These are phyloP conservation scores for Pachymerium ferrugineum DNA, from an alignment of 2,888 invertebrate species.

Conservation along the genomic window DNA sequence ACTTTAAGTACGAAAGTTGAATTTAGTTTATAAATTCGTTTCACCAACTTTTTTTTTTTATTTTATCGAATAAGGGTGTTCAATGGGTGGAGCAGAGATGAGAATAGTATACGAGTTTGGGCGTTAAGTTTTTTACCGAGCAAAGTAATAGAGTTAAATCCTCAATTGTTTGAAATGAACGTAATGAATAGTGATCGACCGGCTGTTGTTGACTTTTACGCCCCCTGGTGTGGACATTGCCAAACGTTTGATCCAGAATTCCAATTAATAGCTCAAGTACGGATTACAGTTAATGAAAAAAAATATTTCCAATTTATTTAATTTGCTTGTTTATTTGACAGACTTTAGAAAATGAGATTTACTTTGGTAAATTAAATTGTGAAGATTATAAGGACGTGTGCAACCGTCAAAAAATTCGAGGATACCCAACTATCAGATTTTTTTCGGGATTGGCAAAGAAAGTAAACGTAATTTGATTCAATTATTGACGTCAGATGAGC, in stretches of 20 bases:
- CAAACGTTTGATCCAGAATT: slow-evolving; percentile 63
- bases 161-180: slow-evolving; percentile 49
- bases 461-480: neutral
- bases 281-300: slow-evolving; percentile 13
- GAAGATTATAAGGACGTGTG: slow-evolving; percentile 55
- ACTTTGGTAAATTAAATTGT: slow-evolving; percentile 62
- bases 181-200: slow-evolving; percentile 53
- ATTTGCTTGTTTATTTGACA: slow-evolving; percentile 37
- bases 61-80: slow-evolving; percentile 50
- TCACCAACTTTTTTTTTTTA: slow-evolving; percentile 35
- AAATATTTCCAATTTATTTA: neutral
- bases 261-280: slow-evolving; percentile 59
- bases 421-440: slow-evolving; percentile 58
- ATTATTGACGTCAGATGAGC: neutral
- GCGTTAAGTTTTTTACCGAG: slow-evolving; percentile 59
- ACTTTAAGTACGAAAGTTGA: neutral
- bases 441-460: slow-evolving; percentile 42
- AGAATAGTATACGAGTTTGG: slow-evolving; percentile 59
- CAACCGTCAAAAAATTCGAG: slow-evolving; percentile 52
- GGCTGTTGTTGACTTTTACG: slow-evolving; percentile 52
- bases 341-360: slow-evolving; percentile 53
- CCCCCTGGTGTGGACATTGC: slow-evolving; percentile 57
- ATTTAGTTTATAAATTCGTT: slow-evolving; percentile 37
- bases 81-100: slow-evolving; percentile 59
- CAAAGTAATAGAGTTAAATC: slow-evolving; percentile 51